Base-by-base conservation (phyloP, 2,888 invertebrate genomes). In the Pimpla rufipes region DNA sequence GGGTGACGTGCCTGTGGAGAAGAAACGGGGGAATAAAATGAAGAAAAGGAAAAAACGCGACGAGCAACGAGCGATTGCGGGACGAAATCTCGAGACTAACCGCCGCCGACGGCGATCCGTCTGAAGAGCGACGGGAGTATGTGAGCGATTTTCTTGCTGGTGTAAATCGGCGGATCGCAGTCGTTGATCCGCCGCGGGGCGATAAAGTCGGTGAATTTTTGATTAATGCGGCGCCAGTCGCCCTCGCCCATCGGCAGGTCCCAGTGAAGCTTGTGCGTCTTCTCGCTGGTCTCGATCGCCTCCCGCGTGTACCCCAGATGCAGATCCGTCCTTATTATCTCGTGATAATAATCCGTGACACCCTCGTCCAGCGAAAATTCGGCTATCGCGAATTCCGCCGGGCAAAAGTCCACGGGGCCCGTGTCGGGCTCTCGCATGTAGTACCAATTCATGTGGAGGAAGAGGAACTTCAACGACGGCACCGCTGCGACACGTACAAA, bases 361-460 rank as follows among this genome's bases (percentile, higher is more conserved):
- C 95, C 95, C 1, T 93, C 86, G 57, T 91, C 86, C 0, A 95
- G 83, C 0, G 94, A 94, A 86, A 93, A 95, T 85, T 94, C 91
- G 13, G 92, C 92, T 0, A 95, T 84, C 0, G 94, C 94, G 55
- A 95, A 92, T 89, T 95, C 95, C 0, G 94, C 95, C 0, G 95
- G 95, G 16, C 93, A 90, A 86, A 93, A 94, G 16, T 83, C 77
- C 7, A 79, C 76, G 11, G 81, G 82, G 3, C 42, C 67, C 13
- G 70, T 21, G 23, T 79, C 84, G 11, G 71, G 16, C 66, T 80
- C 85, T 64, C 88, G 88, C 35, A 74, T 84, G 55, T 91, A 93
- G 78, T 92, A 93, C 64, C 89, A 89, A 66, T 93, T 94, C 5
- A 92, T 88, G 50, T 94, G 93, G 37, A 93, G 90, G 0, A 93